Evolutionary conservation across 2,888 invertebrate genomes (phyloP).

Genomic region (Lepidochitona cinerea): DNA sequence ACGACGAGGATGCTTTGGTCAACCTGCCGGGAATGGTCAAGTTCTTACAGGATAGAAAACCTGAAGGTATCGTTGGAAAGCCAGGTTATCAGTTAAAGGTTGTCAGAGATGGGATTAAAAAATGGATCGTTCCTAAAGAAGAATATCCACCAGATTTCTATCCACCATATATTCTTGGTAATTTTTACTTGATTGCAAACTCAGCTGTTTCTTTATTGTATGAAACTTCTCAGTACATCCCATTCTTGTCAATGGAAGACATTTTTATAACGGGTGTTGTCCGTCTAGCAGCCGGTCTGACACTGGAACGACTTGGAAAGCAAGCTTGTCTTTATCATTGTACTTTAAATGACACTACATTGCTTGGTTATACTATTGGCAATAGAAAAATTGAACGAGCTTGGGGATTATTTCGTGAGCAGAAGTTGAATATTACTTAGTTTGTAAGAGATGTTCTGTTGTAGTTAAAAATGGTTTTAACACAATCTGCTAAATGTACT

Average conservation of each 20-base stretch:
- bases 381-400: not conserved
- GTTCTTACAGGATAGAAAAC: not conserved
- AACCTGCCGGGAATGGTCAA: conserved; percentile 66
- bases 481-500: no score
- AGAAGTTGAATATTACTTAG: no score
- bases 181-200: conserved; percentile 10
- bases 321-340: not conserved
- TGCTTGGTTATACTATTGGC: not conserved
- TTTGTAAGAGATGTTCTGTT: no score
- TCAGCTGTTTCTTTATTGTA: conserved; percentile 67
- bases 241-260: conserved; percentile 70
- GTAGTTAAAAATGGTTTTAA: no score
- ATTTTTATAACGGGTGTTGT: conserved; percentile 40
- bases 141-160: conserved; percentile 9
- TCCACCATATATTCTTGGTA: conserved; percentile 10
- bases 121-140: conserved; percentile 5
- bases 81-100: not conserved
- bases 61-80: not conserved
- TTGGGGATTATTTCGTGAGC: no score
- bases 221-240: conserved; percentile 49
- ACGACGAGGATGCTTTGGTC: conserved; percentile 66
- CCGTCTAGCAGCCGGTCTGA: conserved; percentile 19
- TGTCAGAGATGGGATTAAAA: conserved; percentile 22
- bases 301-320: not conserved
- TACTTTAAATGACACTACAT: not conserved